Base-by-base conservation (phyloP, 2,113 vertebrate genomes). In the Syngnathoides biaculeatus region DNA sequence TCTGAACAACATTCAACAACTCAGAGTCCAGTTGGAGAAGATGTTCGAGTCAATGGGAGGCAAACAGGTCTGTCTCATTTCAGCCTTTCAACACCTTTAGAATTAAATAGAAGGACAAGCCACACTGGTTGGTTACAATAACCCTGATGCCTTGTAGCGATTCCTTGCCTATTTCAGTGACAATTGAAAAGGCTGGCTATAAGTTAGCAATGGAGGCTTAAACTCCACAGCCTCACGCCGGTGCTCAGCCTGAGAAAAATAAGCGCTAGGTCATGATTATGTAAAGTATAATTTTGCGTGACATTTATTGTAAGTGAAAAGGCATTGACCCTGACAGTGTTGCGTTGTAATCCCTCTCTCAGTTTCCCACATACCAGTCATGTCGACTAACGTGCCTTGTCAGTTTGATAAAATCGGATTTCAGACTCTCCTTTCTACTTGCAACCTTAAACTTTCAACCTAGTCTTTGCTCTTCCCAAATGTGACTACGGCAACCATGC, bases 21-120 rank as follows among this genome's bases (percentile, higher is more conserved):
- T 99, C 7, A 89, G 97, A 22, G 95, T 99, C 57, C 97, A 97
- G 68, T 93, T 99, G 77, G 97, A 98, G 89, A 99, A 98, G 87
- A 98, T 98, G 96, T 99, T 99, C 80, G 96, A 99, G 88, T 95
- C 97, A 47, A 98, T 98, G 97, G 97, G 97, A 56, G 97, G 96
- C 35, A 99, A 98, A 86, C 95, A 99, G 95, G 97, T 98, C 42
- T 82, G 86, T 82, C 14, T 38, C 35, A 43, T 38, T 55, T 57
- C n/a, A 6, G 2, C 42, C 58, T 13, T 14, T 5, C 11, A 0
- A 8, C 42, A 8, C 7, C 13, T 3, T 64, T 8, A 47, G 7
- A 26, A 30, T 27, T 0, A 47, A 43, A 30, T 27, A 30, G 10
- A 38, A 38, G 30, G 30, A 12, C 17, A 38, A 38, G 30, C 4